Evolutionary conservation across 2,888 invertebrate species (phyloP), one percentile per base, ranked within the genome.

Genomic region (Apamea crenata): DNA sequence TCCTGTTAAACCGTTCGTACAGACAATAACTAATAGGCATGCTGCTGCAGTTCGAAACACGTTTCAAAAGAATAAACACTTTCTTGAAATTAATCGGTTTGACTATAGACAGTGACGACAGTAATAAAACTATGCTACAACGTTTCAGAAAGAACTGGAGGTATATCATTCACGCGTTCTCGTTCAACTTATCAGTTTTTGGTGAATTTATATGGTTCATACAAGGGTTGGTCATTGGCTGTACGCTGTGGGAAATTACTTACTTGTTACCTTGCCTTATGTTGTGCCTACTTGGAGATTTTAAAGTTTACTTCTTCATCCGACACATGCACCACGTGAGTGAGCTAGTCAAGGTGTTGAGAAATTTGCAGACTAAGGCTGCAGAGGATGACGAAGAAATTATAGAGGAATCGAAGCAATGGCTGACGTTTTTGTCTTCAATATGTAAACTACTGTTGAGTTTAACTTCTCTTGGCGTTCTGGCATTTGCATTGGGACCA

Each of bases 211-310:
- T 82, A 1, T 93, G 92, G 92, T 81, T 92, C 6, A 29, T 88
- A 0, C 68, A 81, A 36, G 89, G 86, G 40, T 53, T 90, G 1
- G 67, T 78, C 16, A 76, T 80, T 47, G 90, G 87, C 0, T 82
- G 74, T n/a, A 90, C 80, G 69, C 53, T 93, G 10, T 78, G 90
- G 29, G 88, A 93, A 67, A 82, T 93, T 0, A 93, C 94, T 18
- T 91, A 89, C 69, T 81, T 91, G 63, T 65, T 92, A 6, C 94
- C 94, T 0, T 93, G 94, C 50, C 70, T 92, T 1, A 90, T 89
- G 5, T 53, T 93, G 7, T 90, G 91, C 44, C 18, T 92, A 1
- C 87, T 94, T 10, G 94, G 91, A 2, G 78, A 87, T 70, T 74
- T 88, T 0, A 94, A 93, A 86, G 78, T 91, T 1, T 92, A 80